phyloP scores from a whole-genome alignment of 23 tunicate genomes.

The Diplosoma virens region DNA sequence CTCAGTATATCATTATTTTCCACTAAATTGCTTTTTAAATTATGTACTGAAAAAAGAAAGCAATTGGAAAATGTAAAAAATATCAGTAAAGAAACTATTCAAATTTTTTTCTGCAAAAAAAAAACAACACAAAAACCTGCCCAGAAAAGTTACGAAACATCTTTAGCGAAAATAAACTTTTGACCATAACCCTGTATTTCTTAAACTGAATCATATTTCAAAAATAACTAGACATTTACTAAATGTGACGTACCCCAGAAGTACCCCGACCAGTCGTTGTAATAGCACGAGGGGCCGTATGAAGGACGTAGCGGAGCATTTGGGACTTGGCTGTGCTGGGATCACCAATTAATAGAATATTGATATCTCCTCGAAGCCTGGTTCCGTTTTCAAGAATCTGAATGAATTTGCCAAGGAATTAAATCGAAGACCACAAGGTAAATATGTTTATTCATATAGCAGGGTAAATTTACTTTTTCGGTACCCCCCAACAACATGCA shows the following conservation, averaged over 20 bases:
- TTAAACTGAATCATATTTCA: no score
- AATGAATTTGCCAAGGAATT: neutral
- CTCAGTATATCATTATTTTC: no score
- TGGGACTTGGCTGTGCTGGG: slow-evolving; percentile 98
- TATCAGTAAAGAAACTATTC: no score
- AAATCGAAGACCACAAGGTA: neutral
- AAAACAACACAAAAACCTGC: no score
- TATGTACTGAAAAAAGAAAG: no score
- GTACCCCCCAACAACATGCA: slow-evolving; percentile 93
- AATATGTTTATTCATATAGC: neutral
- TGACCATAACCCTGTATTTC: no score
- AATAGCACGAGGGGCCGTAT: slow-evolving; percentile 93
- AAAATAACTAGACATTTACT: no score
- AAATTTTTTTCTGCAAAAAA: no score
- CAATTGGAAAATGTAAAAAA: no score
- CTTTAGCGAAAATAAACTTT: no score
- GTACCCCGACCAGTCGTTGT: slow-evolving; percentile 98
- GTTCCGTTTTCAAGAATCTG: slow-evolving; percentile 84
- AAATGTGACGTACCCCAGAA: slow-evolving; percentile 72
- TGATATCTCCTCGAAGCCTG: slow-evolving; percentile 95
- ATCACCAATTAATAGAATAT: slow-evolving; percentile 87
- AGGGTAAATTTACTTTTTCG: slow-evolving; percentile 54
- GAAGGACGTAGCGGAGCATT: slow-evolving; percentile 87
- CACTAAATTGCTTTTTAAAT: no score
- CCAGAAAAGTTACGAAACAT: no score